phyloP scores from a whole-genome alignment of 1,140 invertebrate genomes.

The Rhynchophorus ferrugineus region DNA sequence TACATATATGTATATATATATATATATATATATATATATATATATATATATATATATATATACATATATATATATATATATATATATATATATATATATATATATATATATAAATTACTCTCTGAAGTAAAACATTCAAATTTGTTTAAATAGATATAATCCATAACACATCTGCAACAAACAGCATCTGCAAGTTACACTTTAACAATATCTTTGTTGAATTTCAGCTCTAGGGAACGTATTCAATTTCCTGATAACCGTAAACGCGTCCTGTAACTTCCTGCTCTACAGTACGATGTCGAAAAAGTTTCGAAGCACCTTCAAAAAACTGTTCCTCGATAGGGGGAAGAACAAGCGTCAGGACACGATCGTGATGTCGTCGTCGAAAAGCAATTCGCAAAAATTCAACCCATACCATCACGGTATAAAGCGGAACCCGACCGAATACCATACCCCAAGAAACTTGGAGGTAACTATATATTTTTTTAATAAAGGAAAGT shows the following conservation, averaged over 20 bases:
- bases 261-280: conserved; percentile 70
- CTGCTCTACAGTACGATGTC: conserved; percentile 70
- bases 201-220: too few relatives aligned
- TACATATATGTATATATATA: too few relatives aligned
- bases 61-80: too few relatives aligned
- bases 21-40: too few relatives aligned
- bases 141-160: too few relatives aligned
- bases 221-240: conserved; percentile 56
- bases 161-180: too few relatives aligned
- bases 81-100: too few relatives aligned
- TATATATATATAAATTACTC: too few relatives aligned
- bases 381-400: conserved; percentile 26
- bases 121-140: too few relatives aligned
- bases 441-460: conserved; percentile 35
- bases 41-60: too few relatives aligned
- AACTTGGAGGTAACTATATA: conserved; percentile 41
- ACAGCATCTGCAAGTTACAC: too few relatives aligned
- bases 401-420: conserved; percentile 27
- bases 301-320: conserved; percentile 66
- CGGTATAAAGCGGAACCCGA: conserved; percentile 30
- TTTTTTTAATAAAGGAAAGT: conserved; percentile 37
- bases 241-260: conserved; percentile 61
- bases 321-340: conserved; percentile 54
- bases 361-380: conserved; percentile 25
- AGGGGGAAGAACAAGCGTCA: conserved; percentile 30